Conservation (phyloP, 1,140 invertebrate genomes). For the Myzus persicae region DNA sequence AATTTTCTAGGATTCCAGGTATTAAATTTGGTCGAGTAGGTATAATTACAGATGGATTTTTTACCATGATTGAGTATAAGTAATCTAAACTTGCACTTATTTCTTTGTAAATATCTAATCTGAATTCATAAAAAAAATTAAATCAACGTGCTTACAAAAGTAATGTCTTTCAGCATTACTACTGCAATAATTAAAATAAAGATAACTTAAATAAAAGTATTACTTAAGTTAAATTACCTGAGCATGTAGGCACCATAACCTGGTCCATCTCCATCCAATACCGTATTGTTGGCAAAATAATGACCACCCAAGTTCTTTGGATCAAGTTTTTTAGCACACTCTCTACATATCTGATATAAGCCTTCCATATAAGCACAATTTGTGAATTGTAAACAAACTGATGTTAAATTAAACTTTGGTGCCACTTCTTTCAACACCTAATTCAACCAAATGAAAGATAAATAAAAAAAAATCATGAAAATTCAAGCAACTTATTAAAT, state of each 20-base stretch:
- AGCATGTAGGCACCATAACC: conserved; percentile 75
- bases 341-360: conserved; percentile 86
- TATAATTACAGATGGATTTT: conserved; percentile 51
- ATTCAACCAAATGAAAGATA: conserved; percentile 24
- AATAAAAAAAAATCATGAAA: not conserved
- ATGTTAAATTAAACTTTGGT: conserved; percentile 78
- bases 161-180: not conserved
- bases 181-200: not conserved
- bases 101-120: conserved; percentile 89
- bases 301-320: conserved; percentile 87
- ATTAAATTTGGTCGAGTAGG: conserved; percentile 44
- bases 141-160: not conserved
- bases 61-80: conserved; percentile 67
- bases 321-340: conserved; percentile 85
- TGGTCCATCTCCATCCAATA: conserved; percentile 80
- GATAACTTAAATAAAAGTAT: not conserved
- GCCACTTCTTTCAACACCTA: conserved; percentile 86
- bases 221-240: conserved; percentile 68
- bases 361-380: conserved; percentile 83
- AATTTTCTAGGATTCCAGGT: conserved; percentile 35
- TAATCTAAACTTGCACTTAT: conserved; percentile 82
- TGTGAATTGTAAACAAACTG: conserved; percentile 81
- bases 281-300: conserved; percentile 82
- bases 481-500: not conserved
- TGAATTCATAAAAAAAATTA: conserved; percentile 64